Base-by-base conservation (phyloP, 2,888 invertebrate genomes). In the Andricus curvator region DNA sequence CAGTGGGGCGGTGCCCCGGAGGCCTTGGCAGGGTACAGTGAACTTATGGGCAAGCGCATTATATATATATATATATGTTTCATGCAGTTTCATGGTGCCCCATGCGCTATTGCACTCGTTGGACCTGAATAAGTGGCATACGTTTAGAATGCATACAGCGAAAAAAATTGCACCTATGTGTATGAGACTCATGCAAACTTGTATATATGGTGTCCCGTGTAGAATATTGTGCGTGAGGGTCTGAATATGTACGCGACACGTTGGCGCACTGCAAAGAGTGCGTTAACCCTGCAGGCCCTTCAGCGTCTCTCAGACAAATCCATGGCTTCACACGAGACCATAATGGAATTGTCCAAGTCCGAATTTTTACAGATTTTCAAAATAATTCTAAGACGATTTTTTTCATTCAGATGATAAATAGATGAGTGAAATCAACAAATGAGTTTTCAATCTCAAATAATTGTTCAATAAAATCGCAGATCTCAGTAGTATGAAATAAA, bases 1-100 rank as follows among this genome's bases (percentile, higher is more conserved):
- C 92, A 92, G 91, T 92, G 92, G 92, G 92, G 91, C 92, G 92
- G 91, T 92, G 89, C 90, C 90, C 90, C 88, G 85, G 86, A 89
- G 91, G 89, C 92, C 92, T 92, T 92, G 92, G 89, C 88, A 87
- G 86, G 89, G 91, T 89, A 90, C 92, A 90, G 86, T 92, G 92
- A 91, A 91, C 91, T 86, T 85, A 81, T 86, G 83, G 85, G 84
- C 85, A 83, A 84, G 80, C 83, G 78, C 77, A 81, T 83, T 68
- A 70, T 70, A 48, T 70, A 13, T 44, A 44, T 25, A 25, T 25
- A 6, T 37, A 37, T 8, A 37, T 37, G 17, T 17, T 48, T 17
- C 17, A 48, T 48, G 48, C 48, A 48, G 48, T 29, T 74, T 22
- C 74, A 86, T 87, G 87, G 87, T 88, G 87, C 88, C 85, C 86